A percentile compares a stretch with the other conserved stretches of the same genome.
Evolutionary conservation across 2,888 invertebrate genomes (phyloP).

Genomic region (Noctua pronuba): DNA sequence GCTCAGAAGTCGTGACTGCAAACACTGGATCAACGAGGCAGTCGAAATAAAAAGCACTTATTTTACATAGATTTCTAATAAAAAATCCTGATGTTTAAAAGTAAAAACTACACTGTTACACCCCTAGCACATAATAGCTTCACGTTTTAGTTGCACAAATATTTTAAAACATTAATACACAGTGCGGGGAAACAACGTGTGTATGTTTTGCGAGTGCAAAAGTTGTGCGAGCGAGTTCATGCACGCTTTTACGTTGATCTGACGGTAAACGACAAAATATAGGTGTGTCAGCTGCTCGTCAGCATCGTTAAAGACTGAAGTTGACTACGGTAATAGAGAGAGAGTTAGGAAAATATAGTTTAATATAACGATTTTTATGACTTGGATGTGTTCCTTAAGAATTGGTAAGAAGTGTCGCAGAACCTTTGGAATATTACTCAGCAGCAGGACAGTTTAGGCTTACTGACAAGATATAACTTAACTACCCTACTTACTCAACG

Average conservation of each 20-base stretch:
- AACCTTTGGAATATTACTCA: neutral
- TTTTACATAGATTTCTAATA: neutral
- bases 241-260: slow-evolving; percentile 49
- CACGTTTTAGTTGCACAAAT: slow-evolving; percentile 25
- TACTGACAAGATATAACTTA: neutral
- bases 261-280: slow-evolving; percentile 41
- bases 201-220: slow-evolving; percentile 47
- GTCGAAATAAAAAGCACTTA: neutral
- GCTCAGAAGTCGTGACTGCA: too few species aligned
- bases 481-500: slow-evolving; percentile 4
- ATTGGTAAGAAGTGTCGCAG: neutral
- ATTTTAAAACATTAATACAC: slow-evolving; percentile 45
- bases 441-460: neutral
- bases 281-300: slow-evolving; percentile 49
- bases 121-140: slow-evolving; percentile 19
- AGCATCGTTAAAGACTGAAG: slow-evolving; percentile 30
- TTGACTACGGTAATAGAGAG: slow-evolving; percentile 3
- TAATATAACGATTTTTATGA: neutral
- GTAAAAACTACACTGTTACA: neutral
- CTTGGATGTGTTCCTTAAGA: neutral
- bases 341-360: slow-evolving; percentile 9
- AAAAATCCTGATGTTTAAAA: neutral
- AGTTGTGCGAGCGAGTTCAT: slow-evolving; percentile 47
- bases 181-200: slow-evolving; percentile 30
- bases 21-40: neutral